These are phyloP conservation scores for Antennarius striatus DNA, from an alignment of 2,113 vertebrate genomes.

Conservation along the genomic window DNA sequence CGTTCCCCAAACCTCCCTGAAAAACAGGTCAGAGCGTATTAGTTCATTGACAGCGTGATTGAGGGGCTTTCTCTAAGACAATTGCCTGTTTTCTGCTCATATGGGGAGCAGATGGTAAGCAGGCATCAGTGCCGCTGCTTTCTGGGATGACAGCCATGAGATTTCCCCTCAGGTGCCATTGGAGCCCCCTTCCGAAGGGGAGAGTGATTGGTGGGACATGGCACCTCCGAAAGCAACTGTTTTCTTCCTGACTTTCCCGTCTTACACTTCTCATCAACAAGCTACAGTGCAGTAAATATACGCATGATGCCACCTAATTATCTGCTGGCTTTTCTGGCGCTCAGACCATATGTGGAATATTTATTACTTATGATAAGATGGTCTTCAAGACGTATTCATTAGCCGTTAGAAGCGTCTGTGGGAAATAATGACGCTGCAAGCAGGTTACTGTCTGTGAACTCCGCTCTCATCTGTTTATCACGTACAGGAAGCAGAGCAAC, in stretches of 20 bases:
- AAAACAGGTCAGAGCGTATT: slow-evolving; percentile 53
- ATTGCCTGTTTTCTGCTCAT: slow-evolving; percentile 78
- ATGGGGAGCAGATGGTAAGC: slow-evolving; percentile 84
- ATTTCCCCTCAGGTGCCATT: slow-evolving; percentile 84
- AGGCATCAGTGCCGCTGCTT: slow-evolving; percentile 79
- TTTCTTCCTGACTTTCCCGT: slow-evolving; percentile 54
- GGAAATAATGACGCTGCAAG: not conserved
- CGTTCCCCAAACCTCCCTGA: slow-evolving; percentile 28
- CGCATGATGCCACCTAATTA: slow-evolving; percentile 16
- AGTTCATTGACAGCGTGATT: slow-evolving; percentile 62
- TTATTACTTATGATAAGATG: not conserved
- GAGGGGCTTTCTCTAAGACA: slow-evolving; percentile 73
- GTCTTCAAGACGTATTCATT: not conserved
- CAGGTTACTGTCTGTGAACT: too few relatives aligned
- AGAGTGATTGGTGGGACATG: slow-evolving; percentile 80
- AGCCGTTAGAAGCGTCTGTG: not conserved
- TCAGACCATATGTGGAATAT: not conserved
- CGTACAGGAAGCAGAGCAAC: too few relatives aligned
- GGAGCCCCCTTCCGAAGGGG: slow-evolving; percentile 73
- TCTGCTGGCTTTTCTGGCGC: not conserved
- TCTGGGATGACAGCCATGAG: slow-evolving; percentile 84
- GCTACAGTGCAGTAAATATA: slow-evolving; percentile 45
- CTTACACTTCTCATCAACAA: slow-evolving; percentile 65
- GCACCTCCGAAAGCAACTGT: slow-evolving; percentile 73
- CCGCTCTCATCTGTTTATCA: too few relatives aligned